phyloP scores from a whole-genome alignment of 2,113 vertebrate genomes.

The Leptobrachium ailaonicum region DNA sequence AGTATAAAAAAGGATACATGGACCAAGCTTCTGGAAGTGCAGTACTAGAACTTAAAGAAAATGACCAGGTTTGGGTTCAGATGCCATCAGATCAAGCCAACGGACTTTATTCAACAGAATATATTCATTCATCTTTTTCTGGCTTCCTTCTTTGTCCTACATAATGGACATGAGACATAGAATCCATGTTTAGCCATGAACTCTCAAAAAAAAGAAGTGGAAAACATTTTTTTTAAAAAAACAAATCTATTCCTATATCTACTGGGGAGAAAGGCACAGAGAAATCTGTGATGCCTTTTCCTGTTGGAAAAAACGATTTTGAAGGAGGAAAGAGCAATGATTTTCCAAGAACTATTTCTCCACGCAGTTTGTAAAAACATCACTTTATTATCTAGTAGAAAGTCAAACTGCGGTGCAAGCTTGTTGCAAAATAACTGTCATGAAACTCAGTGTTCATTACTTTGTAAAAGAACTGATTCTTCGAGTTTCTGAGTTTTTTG shows the following conservation, averaged over 20 bases:
- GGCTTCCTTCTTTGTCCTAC: constrained; percentile 96
- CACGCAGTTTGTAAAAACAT: constrained; percentile 28
- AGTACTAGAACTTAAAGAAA: constrained; percentile 93
- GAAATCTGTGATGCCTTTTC: constrained; percentile 52
- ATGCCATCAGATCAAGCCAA: constrained; percentile 99
- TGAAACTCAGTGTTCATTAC: constrained; percentile 21
- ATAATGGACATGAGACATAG: constrained; percentile 73
- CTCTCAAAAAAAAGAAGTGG: constrained; percentile 53
- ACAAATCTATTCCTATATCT: constrained; percentile 59
- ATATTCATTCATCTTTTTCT: constrained; percentile 98
- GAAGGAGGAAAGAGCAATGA: constrained; percentile 47
- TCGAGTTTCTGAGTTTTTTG: constrained; percentile 20
- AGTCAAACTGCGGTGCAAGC: constrained; percentile 31
- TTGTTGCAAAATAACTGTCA: constrained; percentile 50
- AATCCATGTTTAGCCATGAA: constrained; percentile 65
- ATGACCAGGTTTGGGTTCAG: constrained; percentile 95
- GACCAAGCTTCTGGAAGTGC: constrained; percentile 98
- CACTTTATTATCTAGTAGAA: constrained; percentile 51
- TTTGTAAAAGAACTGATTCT: constrained; percentile 11
- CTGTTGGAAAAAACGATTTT: constrained; percentile 45
- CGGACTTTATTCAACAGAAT: constrained; percentile 94
- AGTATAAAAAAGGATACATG: constrained; percentile 98
- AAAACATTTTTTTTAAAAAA: constrained; percentile 51
- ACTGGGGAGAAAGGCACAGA: constrained; percentile 61
- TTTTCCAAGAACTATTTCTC: constrained; percentile 10